phyloP scores from a whole-genome alignment of 2,797 vertebrate genomes.

The Thripadectes ignobilis region DNA sequence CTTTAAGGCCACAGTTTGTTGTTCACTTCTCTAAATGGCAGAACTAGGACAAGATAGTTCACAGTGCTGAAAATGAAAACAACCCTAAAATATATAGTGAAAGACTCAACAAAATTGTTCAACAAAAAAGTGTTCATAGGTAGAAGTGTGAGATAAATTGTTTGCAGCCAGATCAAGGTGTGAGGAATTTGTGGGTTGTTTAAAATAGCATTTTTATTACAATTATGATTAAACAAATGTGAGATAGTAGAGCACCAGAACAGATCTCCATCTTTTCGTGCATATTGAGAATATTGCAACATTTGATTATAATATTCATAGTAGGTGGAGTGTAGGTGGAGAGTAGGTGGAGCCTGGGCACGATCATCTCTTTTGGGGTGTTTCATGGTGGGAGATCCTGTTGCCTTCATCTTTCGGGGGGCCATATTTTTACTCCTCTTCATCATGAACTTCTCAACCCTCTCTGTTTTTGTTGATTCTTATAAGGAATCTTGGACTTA shows the following conservation, averaged over 20 bases:
- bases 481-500: too few relatives aligned
- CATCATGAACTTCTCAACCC: too few relatives aligned
- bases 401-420: too few relatives aligned
- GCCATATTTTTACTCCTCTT: too few relatives aligned
- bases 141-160: background rate
- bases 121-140: background rate
- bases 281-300: too few relatives aligned
- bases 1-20: background rate
- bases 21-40: background rate
- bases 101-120: background rate
- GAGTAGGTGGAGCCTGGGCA: too few relatives aligned
- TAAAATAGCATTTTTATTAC: background rate
- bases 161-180: background rate
- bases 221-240: background rate
- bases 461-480: too few relatives aligned
- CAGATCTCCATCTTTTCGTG: too few relatives aligned
- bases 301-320: too few relatives aligned
- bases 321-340: too few relatives aligned
- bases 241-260: background rate
- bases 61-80: background rate
- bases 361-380: too few relatives aligned
- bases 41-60: background rate
- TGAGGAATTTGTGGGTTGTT: background rate
- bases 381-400: too few relatives aligned
- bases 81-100: background rate